Conservation (phyloP, 1,140 invertebrate genomes). For the Eriosoma lanigerum region DNA sequence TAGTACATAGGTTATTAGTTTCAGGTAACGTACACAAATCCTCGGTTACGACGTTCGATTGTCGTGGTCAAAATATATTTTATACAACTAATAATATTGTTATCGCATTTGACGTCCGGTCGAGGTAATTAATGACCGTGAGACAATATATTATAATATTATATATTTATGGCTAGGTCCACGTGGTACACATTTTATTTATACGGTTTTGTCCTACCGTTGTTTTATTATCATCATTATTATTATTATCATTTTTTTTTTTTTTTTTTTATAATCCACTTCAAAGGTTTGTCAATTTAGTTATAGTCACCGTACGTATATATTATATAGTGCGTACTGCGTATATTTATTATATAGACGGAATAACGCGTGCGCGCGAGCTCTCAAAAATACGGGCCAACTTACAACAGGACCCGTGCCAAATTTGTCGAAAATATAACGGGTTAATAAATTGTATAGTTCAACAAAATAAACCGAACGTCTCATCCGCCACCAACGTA, state of each 20-base stretch:
- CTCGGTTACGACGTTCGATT: too few relatives aligned
- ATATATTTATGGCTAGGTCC: neutral
- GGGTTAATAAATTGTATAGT: conserved; percentile 15
- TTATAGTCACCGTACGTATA: neutral
- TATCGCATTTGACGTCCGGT: conserved; percentile 34
- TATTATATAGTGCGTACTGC: too few relatives aligned
- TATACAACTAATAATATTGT: too few relatives aligned
- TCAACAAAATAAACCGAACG: neutral
- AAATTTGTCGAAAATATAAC: conserved; percentile 39
- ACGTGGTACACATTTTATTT: neutral
- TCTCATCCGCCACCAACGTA: neutral
- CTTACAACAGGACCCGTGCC: conserved; percentile 35
- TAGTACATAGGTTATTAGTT: too few relatives aligned
- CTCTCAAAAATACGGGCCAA: neutral
- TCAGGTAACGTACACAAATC: too few relatives aligned
- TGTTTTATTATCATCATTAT: neutral
- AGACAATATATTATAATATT: conserved; percentile 22
- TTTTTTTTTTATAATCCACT: conserved; percentile 25
- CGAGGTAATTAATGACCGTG: conserved; percentile 32
- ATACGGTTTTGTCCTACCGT: neutral
- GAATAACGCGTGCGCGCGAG: neutral
- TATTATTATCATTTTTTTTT: neutral
- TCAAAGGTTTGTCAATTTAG: conserved; percentile 44
- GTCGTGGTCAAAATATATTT: too few relatives aligned
- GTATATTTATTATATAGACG: too few relatives aligned